Conservation (phyloP, 2,113 vertebrate species). For the Todiramphus chloris region DNA sequence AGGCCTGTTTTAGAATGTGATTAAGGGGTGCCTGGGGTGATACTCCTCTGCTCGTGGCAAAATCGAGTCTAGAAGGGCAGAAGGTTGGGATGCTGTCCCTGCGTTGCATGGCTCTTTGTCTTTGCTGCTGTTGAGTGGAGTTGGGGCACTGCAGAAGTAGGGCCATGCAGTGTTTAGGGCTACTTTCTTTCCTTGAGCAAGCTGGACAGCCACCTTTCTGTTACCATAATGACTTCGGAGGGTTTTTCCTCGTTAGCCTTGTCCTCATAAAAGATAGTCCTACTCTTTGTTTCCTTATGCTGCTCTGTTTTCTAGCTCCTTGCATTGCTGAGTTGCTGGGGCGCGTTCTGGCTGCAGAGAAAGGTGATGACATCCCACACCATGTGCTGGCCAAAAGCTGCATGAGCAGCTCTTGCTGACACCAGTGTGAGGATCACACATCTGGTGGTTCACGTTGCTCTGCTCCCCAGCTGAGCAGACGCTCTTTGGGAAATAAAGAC, state of each 20-base stretch:
- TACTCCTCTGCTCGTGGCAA: neutral
- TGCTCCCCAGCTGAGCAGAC: slow-evolving; percentile 11
- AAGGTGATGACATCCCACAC: neutral
- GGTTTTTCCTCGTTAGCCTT: neutral
- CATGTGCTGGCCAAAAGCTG: neutral
- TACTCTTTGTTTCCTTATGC: neutral
- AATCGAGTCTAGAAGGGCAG: neutral
- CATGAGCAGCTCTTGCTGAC: slow-evolving; percentile 44
- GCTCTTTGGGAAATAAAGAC: slow-evolving; percentile 46
- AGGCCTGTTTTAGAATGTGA: neutral
- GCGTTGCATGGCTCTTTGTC: neutral
- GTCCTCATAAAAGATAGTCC: neutral
- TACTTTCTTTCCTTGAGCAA: neutral
- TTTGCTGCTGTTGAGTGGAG: neutral
- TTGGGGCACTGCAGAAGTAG: neutral
- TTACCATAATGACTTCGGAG: neutral
- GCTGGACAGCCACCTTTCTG: neutral
- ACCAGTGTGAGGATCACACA: neutral
- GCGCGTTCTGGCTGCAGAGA: neutral
- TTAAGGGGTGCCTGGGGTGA: neutral
- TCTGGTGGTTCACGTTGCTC: slow-evolving; percentile 27
- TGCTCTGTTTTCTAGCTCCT: neutral
- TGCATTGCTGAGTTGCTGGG: neutral
- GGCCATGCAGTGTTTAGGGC: neutral
- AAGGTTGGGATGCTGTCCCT: neutral